These are phyloP conservation scores for Gulo gulo DNA, from an alignment of 2,113 vertebrate genomes.

Conservation along the genomic window DNA sequence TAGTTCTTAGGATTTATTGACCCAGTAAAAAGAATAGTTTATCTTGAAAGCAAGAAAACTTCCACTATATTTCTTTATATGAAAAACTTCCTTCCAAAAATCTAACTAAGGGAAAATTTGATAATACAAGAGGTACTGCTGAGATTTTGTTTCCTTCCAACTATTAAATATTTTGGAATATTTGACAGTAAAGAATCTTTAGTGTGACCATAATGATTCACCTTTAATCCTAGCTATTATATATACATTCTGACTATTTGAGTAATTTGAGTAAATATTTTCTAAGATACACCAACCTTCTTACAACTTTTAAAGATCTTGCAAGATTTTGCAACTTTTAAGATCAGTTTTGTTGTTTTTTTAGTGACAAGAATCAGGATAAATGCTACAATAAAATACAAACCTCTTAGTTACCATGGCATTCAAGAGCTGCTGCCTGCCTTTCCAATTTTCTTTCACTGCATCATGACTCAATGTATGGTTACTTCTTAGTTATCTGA, in stretches of 20 bases:
- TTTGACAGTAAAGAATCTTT: slow-evolving; percentile 10
- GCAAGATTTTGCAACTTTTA: background rate
- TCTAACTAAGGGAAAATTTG: background rate
- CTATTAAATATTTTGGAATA: slow-evolving; percentile 29
- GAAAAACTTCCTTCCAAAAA: slow-evolving; percentile 2
- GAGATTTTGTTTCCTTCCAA: slow-evolving; percentile 19
- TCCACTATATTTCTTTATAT: background rate
- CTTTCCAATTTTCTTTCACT: slow-evolving; percentile 13
- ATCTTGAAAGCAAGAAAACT: background rate
- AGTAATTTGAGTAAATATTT: background rate
- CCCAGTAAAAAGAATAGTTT: background rate
- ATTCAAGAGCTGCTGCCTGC: background rate
- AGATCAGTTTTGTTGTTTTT: background rate
- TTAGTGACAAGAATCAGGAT: background rate
- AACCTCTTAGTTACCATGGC: background rate
- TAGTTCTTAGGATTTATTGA: slow-evolving; percentile 33
- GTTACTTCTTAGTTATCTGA: background rate
- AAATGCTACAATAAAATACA: background rate
- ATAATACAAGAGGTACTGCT: background rate
- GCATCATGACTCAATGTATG: background rate
- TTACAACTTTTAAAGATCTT: background rate
- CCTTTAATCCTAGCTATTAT: background rate
- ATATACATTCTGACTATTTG: background rate
- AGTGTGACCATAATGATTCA: background rate
- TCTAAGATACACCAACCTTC: background rate